Conservation (phyloP, 2,113 vertebrate species). For the Atrichornis clamosus region DNA sequence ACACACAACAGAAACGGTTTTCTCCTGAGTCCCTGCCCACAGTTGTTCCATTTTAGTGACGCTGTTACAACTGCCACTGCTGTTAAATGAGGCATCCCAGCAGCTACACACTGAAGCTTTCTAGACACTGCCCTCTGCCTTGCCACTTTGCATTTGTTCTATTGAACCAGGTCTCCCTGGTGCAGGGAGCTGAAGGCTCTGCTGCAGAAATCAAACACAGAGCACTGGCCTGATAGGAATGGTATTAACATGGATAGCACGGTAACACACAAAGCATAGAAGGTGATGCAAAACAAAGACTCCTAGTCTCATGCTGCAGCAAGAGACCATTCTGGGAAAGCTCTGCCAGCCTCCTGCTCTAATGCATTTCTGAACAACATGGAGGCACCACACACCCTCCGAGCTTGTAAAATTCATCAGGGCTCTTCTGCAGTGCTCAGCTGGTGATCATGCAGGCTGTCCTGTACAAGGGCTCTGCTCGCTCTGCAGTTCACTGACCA, state of each 20-base stretch:
- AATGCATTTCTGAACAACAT: background rate
- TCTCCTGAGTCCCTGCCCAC: background rate
- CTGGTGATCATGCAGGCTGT: background rate
- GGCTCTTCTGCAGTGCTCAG: background rate
- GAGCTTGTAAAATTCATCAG: background rate
- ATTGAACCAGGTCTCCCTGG: background rate
- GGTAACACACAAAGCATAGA: background rate
- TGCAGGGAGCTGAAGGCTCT: background rate
- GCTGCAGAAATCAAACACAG: background rate
- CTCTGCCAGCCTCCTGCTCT: background rate
- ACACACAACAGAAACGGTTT: accelerated
- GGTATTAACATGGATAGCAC: no score
- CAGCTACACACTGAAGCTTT: background rate
- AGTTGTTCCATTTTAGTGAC: background rate
- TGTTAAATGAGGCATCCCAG: background rate
- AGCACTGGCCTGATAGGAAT: background rate
- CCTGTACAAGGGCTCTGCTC: background rate
- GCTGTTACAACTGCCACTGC: no score
- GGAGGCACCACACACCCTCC: background rate
- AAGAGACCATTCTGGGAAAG: background rate
- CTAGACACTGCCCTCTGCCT: background rate
- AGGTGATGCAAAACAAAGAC: background rate
- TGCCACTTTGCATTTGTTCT: background rate
- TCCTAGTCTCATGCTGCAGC: background rate
- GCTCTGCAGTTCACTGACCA: background rate